These are phyloP conservation scores for Actenoides lindsayi DNA, from an alignment of 2,113 vertebrate genomes.

Conservation along the genomic window DNA sequence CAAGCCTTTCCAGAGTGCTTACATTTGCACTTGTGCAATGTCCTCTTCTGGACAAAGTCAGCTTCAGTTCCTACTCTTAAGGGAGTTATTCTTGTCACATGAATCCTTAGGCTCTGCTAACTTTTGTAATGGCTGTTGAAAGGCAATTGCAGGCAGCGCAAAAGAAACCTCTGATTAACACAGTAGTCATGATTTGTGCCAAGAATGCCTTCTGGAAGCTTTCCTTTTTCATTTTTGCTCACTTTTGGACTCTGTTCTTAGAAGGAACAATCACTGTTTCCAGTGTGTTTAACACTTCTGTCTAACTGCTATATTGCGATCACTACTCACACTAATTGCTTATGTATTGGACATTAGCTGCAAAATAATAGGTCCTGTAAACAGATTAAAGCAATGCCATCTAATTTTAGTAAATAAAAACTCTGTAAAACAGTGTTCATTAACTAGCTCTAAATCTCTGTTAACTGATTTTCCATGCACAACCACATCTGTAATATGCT, in stretches of 20 bases:
- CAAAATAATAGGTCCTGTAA: not conserved
- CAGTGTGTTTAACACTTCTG: not conserved
- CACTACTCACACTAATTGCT: not conserved
- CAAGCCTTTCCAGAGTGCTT: not conserved
- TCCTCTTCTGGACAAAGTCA: not conserved
- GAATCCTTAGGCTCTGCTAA: not conserved
- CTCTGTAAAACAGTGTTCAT: not conserved
- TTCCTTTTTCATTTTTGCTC: not conserved
- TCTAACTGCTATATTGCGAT: not conserved
- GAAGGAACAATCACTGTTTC: not conserved
- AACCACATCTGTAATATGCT: not conserved
- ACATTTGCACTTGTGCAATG: not conserved
- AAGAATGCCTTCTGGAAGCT: conserved; percentile 15
- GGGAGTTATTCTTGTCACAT: conserved; percentile 34
- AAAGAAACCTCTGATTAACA: conserved; percentile 28
- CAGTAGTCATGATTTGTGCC: not conserved
- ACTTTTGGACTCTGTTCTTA: not conserved
- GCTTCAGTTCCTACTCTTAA: not conserved
- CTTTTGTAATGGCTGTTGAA: conserved; percentile 16
- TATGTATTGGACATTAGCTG: not conserved
- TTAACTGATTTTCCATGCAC: not conserved
- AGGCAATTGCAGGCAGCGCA: not conserved
- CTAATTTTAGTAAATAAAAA: conserved; percentile 30
- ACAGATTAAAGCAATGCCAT: not conserved
- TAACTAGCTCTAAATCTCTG: not conserved